Conservation (phyloP, 2,888 invertebrate genomes). For the Eupithecia abbreviata region DNA sequence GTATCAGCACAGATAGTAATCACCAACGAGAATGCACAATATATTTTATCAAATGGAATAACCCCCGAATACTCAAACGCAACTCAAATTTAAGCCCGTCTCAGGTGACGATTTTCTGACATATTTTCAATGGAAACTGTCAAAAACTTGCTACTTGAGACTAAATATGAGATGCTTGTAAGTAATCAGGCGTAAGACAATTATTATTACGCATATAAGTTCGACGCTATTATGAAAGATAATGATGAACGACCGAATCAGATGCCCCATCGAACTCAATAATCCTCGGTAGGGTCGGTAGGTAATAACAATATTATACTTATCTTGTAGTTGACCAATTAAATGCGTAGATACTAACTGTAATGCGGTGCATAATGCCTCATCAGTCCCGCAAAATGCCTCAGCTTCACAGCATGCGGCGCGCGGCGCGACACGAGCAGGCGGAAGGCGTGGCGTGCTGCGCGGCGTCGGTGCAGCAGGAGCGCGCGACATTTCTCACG, state of each 20-base stretch:
- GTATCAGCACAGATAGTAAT: too few relatives aligned
- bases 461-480: conserved; percentile 90
- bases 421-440: conserved; percentile 90
- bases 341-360: conserved; percentile 52
- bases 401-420: conserved; percentile 86
- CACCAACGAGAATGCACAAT: neutral
- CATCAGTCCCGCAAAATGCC: conserved; percentile 92
- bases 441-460: conserved; percentile 91
- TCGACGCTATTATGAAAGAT: neutral
- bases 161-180: too few relatives aligned
- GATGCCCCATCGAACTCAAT: conserved; percentile 14
- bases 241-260: neutral
- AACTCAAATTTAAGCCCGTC: too few relatives aligned
- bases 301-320: neutral
- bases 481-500: conserved; percentile 93
- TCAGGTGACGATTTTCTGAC: too few relatives aligned
- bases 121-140: too few relatives aligned
- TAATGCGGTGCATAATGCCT: conserved; percentile 90
- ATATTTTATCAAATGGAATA: neutral
- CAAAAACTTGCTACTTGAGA: too few relatives aligned
- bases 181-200: neutral
- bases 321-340: neutral
- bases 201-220: neutral
- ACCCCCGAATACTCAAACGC: too few relatives aligned
- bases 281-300: neutral